These are phyloP conservation scores for Saguinus midas DNA, from an alignment of 2,113 vertebrate species.

Conservation along the genomic window DNA sequence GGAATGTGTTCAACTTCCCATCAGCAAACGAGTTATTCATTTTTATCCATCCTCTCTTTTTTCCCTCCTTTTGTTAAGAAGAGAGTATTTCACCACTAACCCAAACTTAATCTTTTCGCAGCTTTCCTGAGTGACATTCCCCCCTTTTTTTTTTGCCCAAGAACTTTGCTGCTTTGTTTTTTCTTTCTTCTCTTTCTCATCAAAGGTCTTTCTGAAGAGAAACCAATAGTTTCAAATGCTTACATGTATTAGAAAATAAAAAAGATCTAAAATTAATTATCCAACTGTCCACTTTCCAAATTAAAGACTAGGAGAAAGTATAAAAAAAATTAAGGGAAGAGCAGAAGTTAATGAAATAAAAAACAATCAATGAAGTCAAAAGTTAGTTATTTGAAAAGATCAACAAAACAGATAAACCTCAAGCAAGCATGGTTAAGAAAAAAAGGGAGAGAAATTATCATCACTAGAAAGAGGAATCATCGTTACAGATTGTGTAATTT, in stretches of 20 bases:
- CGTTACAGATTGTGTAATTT: background rate
- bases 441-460: background rate
- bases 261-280: background rate
- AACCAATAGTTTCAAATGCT: background rate
- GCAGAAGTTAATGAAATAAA: background rate
- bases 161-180: background rate
- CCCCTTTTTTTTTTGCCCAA: background rate
- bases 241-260: background rate
- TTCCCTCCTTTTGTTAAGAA: background rate
- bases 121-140: background rate
- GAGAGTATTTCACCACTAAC: background rate
- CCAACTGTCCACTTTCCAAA: slow-evolving; percentile 10
- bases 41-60: background rate
- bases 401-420: background rate
- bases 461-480: background rate
- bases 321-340: background rate
- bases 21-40: background rate
- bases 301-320: background rate
- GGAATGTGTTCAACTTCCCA: background rate
- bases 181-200: background rate
- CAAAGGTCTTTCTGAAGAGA: background rate
- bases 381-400: background rate
- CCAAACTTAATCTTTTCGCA: background rate
- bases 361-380: background rate
- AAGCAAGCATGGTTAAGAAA: background rate